A percentile compares a stretch with the other conserved stretches of the same genome.
These are phyloP conservation scores for Caenorhabditis tropicalis DNA, from an alignment of 1,140 invertebrate species.

Conservation along the genomic window DNA sequence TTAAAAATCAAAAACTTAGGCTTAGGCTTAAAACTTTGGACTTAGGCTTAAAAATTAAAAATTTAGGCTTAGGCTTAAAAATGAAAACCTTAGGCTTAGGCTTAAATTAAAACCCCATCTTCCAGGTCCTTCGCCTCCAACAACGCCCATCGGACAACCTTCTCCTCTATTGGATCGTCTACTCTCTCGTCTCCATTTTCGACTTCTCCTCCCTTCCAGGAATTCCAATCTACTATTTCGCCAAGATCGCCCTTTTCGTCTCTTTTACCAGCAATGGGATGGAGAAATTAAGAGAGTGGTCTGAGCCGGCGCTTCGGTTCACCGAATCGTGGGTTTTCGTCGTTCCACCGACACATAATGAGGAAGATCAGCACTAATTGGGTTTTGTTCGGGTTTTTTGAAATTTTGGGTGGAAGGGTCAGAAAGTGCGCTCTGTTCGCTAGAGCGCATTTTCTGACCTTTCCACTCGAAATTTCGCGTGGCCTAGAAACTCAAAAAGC, in stretches of 20 bases:
- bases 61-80: too few relatives aligned
- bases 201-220: background rate
- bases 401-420: too few relatives aligned
- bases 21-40: too few relatives aligned
- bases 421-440: too few relatives aligned
- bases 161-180: conserved; percentile 32
- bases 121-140: conserved; percentile 5
- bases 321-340: conserved; percentile 27
- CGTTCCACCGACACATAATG: background rate
- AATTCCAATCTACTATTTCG: conserved; percentile 19
- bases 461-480: too few relatives aligned
- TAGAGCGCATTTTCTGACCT: too few relatives aligned
- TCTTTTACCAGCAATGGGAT: background rate
- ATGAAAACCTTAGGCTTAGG: too few relatives aligned
- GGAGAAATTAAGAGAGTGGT: background rate
- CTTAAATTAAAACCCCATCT: background rate
- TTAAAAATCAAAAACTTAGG: too few relatives aligned
- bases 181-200: background rate
- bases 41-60: too few relatives aligned
- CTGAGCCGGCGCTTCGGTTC: background rate
- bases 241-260: background rate
- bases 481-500: too few relatives aligned
- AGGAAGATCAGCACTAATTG: background rate
- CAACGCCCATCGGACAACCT: background rate
- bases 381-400: background rate